Conservation (phyloP, 2,797 vertebrate genomes). For the Arnoldichthys spilopterus region DNA sequence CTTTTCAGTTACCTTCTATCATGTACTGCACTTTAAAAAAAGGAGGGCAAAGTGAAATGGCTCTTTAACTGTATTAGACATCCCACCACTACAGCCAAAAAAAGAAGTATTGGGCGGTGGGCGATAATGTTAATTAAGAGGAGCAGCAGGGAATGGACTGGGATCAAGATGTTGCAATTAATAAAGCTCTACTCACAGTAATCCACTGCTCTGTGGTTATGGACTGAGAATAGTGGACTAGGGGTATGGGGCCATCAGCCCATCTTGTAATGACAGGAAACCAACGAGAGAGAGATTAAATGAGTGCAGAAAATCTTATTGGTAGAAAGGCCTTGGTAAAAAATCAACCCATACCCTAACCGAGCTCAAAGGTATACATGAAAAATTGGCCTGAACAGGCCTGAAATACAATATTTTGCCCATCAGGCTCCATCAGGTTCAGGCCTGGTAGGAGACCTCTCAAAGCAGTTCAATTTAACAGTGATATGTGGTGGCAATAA, state of each 20-base stretch:
- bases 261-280: slow-evolving; percentile 39
- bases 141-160: slow-evolving; percentile 80
- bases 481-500: too few species aligned
- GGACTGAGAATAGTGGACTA: slow-evolving; percentile 62
- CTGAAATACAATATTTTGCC: too few species aligned
- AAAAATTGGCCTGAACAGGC: too few species aligned
- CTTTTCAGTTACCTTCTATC: slow-evolving; percentile 41
- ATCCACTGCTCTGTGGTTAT: slow-evolving; percentile 71
- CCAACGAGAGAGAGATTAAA: slow-evolving; percentile 22
- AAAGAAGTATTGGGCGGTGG: background rate
- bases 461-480: too few species aligned
- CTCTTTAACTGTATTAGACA: slow-evolving; percentile 77
- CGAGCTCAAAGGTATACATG: too few species aligned
- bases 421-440: too few species aligned
- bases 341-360: too few species aligned
- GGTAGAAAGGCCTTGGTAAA: too few species aligned
- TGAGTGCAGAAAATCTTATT: background rate
- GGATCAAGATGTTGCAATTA: slow-evolving; percentile 83
- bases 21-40: slow-evolving; percentile 54
- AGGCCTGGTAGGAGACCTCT: too few species aligned
- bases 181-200: slow-evolving; percentile 77
- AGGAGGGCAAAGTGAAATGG: slow-evolving; percentile 62
- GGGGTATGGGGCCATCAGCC: background rate
- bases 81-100: slow-evolving; percentile 64
- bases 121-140: slow-evolving; percentile 83